Base-by-base conservation (phyloP, 2,113 vertebrate species). In the Setophaga coronata region DNA sequence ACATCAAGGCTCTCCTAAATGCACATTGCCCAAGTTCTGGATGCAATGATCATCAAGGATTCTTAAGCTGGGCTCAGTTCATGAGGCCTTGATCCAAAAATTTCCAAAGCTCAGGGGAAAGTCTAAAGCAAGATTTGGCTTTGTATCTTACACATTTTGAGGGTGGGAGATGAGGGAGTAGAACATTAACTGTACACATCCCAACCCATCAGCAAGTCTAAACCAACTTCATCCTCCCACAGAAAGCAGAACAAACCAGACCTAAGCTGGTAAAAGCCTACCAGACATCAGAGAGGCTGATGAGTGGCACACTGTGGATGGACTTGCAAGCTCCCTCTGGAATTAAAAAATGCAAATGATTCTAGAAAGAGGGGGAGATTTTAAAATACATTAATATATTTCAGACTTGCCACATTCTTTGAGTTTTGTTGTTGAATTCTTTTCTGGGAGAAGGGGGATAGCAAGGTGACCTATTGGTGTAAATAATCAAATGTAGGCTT, bases 61-160 rank as follows among this genome's bases (percentile, higher is more conserved):
- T 47, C 54, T 87, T 58, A 72, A 76, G 43, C 53, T 57, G 51
- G 53, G 29, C n/a, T 82, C 36, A 9, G 25, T 54, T 58, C 0
- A 0, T 21, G 17, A 85, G 14, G 26, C 33, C 57, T 67, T 34
- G 66, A 69, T 38, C 24, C 65, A 89, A 76, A 91, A 16, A 29
- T 47, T 83, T 72, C 82, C 48, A 86, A 53, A 95, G 45, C 36
- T 69, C 60, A 70, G 72, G 21, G 36, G 31, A 79, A 81, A 43
- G 64, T 80, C 76, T 64, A 89, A 87, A n/a, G 42, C n/a, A 81
- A 89, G 65, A 54, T 29, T 72, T 51, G 12, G 48, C 64, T 77
- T 78, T 87, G 12, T 61, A 11, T 78, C 31, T 61, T 28, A 36
- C 19, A 74, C 33, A 73, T 72, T 91, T 56, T 34, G 45, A 69